Conservation (phyloP, 1,140 invertebrate species). For the Drosophila mojavensis region DNA sequence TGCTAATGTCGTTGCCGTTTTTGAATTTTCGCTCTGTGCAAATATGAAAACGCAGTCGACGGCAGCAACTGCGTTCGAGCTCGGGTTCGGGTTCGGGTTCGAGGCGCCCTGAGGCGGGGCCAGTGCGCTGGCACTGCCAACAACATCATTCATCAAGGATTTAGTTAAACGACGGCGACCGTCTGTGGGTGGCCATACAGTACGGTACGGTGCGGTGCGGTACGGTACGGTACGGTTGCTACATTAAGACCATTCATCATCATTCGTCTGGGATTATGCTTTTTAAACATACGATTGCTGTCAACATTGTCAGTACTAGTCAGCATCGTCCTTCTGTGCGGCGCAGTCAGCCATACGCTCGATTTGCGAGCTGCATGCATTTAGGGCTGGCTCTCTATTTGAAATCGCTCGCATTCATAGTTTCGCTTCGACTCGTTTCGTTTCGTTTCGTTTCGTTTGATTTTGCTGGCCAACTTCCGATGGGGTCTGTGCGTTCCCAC, state of each 20-base stretch:
- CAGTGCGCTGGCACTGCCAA: slow-evolving; percentile 21
- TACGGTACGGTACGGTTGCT: slow-evolving; percentile 9
- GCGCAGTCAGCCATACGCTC: slow-evolving; percentile 24
- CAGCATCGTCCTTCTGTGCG: slow-evolving; percentile 19
- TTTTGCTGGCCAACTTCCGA: not conserved
- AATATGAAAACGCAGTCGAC: slow-evolving; percentile 67
- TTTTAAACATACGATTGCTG: slow-evolving; percentile 83
- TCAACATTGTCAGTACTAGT: slow-evolving; percentile 77
- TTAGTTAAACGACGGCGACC: slow-evolving; percentile 79
- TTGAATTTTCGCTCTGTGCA: slow-evolving; percentile 69
- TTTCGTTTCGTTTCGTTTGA: not conserved
- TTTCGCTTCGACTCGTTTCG: too few species aligned
- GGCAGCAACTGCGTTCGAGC: not conserved
- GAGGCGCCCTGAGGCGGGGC: not conserved
- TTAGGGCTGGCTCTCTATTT: slow-evolving; percentile 31
- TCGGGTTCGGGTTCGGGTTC: too few species aligned
- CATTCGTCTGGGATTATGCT: slow-evolving; percentile 82
- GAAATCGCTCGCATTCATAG: slow-evolving; percentile 42
- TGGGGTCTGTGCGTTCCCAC: slow-evolving; percentile 6
- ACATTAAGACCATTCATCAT: slow-evolving; percentile 69
- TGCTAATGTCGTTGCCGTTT: slow-evolving; percentile 74
- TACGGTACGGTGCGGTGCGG: not conserved
- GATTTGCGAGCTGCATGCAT: slow-evolving; percentile 33
- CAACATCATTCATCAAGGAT: slow-evolving; percentile 81
- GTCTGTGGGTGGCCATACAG: slow-evolving; percentile 46